A percentile compares a stretch with the other conserved stretches of the same genome.
Evolutionary conservation across 1,140 invertebrate genomes (phyloP).

Genomic region (Phocides pigmalion): DNA sequence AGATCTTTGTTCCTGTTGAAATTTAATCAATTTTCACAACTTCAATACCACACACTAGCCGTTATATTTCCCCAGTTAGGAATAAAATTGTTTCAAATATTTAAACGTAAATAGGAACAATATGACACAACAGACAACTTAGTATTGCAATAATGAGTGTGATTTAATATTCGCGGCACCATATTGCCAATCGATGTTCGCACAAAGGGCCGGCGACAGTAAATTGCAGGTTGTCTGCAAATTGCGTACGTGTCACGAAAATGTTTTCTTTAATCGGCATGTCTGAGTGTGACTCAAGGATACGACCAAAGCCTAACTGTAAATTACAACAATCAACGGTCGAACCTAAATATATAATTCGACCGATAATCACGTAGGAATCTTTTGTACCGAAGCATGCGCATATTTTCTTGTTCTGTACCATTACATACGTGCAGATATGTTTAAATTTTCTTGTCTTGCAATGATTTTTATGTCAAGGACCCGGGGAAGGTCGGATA

Average conservation of each 20-base stretch:
- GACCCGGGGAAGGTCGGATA: conserved; percentile 66
- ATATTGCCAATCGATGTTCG: conserved; percentile 51
- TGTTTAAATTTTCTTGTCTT: conserved; percentile 61
- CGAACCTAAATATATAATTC: conserved; percentile 44
- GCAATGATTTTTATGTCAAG: conserved; percentile 69
- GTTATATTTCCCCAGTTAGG: too few relatives aligned
- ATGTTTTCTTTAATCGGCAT: conserved; percentile 62
- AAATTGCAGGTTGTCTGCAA: conserved; percentile 56
- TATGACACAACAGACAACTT: too few relatives aligned
- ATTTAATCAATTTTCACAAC: too few relatives aligned
- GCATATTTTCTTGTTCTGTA: conserved; percentile 8
- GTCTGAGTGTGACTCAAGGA: conserved; percentile 54
- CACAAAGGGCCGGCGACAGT: conserved; percentile 57
- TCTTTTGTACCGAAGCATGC: background rate
- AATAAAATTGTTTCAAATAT: too few relatives aligned
- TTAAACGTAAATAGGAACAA: too few relatives aligned
- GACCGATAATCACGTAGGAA: conserved; percentile 32
- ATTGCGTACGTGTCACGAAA: conserved; percentile 53
- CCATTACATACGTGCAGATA: conserved; percentile 45
- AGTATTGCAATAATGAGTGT: background rate
- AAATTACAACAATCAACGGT: conserved; percentile 55
- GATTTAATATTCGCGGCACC: conserved; percentile 36
- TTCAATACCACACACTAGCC: too few relatives aligned
- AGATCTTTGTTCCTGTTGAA: too few relatives aligned
- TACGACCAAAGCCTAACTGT: conserved; percentile 51